Conservation (phyloP, 2,113 vertebrate species). For the Psephotus haematonotus region DNA sequence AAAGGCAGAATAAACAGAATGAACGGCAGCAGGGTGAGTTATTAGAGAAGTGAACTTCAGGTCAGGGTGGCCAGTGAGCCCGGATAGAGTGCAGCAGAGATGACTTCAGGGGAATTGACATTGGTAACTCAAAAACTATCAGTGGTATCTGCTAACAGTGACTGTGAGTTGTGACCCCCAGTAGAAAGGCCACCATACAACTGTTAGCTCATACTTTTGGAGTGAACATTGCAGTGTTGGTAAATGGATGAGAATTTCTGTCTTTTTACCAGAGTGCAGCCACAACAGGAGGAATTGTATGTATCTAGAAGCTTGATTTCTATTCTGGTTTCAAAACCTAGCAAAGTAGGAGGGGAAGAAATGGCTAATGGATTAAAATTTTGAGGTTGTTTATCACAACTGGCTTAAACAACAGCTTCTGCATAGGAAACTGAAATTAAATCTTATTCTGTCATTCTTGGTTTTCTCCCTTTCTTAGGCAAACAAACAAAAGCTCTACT, state of each 20-base stretch:
- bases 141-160: neutral
- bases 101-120: neutral
- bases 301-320: neutral
- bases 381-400: neutral
- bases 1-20: neutral
- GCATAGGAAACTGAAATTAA: neutral
- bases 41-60: neutral
- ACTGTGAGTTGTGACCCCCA: neutral
- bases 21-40: neutral
- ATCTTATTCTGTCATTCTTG: neutral
- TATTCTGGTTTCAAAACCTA: neutral
- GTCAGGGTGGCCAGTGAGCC: neutral
- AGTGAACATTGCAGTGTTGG: neutral
- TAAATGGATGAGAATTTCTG: neutral
- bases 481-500: neutral
- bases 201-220: neutral
- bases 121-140: neutral
- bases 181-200: neutral
- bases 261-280: neutral
- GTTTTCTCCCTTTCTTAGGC: neutral
- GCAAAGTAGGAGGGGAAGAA: neutral
- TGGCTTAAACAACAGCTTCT: neutral
- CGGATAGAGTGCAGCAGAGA: fast-evolving
- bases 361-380: neutral
- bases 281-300: neutral